Percentiles rank a stretch among this genome's conserved stretches.
Evolutionary conservation across 2,113 vertebrate genomes (phyloP).

Genomic region (Alethe diademata): DNA sequence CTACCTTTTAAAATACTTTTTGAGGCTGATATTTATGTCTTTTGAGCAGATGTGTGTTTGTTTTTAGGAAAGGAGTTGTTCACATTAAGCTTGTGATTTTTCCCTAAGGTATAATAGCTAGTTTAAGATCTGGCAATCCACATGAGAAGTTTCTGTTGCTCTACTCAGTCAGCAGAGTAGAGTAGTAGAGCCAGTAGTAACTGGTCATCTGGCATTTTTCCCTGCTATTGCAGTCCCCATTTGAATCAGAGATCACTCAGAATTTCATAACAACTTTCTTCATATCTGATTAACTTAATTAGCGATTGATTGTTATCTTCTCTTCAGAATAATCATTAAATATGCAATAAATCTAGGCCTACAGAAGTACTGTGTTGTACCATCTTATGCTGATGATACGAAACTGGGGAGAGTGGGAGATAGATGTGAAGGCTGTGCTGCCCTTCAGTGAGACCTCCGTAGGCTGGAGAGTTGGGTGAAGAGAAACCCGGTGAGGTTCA

Average conservation of each 20-base stretch:
- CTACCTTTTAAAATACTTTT: not conserved
- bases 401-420: rapidly evolving
- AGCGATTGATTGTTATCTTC: not conserved
- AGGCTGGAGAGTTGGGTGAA: no score
- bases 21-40: not conserved
- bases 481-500: rapidly evolving
- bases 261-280: not conserved
- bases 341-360: not conserved
- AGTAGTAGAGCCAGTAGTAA: not conserved
- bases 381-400: not conserved
- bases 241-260: not conserved
- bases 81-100: not conserved
- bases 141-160: not conserved
- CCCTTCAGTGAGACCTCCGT: not conserved
- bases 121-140: not conserved
- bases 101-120: not conserved
- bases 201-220: not conserved
- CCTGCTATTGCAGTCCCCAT: not conserved
- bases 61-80: not conserved
- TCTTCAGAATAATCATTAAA: not conserved
- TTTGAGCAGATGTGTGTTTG: not conserved
- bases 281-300: not conserved
- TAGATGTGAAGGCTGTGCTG: not conserved
- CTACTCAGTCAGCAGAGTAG: not conserved
- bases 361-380: not conserved